Evolutionary conservation across 2,888 invertebrate genomes (phyloP), one percentile per base, ranked within the genome.

Genomic region (Nomada ruficornis): DNA sequence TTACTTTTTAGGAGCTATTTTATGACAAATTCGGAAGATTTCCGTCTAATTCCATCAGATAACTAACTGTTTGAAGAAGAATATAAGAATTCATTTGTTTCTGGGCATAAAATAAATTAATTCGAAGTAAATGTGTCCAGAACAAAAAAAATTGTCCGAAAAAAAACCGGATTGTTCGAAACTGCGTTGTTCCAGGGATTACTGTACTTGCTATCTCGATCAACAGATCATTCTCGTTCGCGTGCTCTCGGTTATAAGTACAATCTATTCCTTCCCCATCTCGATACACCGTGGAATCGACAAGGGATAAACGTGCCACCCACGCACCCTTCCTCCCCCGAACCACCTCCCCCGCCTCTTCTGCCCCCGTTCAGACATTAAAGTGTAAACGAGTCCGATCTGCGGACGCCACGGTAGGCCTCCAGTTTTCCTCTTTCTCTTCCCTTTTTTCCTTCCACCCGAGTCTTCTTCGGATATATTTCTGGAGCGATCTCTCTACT

Each of bases 311-410:
- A 90, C 87, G 86, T 68, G 83, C 89, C 90, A 90, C 90, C 90
- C 90, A 90, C 90, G 88, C 85, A 76, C 83, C 80, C 84, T 77
- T 82, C 64, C 74, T 23, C 52, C 70, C 23, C 29, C 54, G 18
- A 23, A 20, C 54, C 65, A 77, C 68, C 42, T 55, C 62, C 54
- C 62, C 71, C 77, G 57, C 52, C 75, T 75, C 59, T 65, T 55
- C 82, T 78, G 83, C 78, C 73, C 78, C 82, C 77, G 86, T 80
- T 82, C 89, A 89, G 90, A 83, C 88, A 87, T 87, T 80, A 84
- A 88, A 90, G 91, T 90, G 90, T 91, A 91, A 91, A 91, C 91
- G 90, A 89, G 88, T 91, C 91, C 90, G 90, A 91, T 90, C 87
- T 77, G 87, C 86, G 90, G 89, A 86, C 88, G 88, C 86, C 85